Conservation (phyloP, 2,888 invertebrate species). For the Quadriops clusia region DNA sequence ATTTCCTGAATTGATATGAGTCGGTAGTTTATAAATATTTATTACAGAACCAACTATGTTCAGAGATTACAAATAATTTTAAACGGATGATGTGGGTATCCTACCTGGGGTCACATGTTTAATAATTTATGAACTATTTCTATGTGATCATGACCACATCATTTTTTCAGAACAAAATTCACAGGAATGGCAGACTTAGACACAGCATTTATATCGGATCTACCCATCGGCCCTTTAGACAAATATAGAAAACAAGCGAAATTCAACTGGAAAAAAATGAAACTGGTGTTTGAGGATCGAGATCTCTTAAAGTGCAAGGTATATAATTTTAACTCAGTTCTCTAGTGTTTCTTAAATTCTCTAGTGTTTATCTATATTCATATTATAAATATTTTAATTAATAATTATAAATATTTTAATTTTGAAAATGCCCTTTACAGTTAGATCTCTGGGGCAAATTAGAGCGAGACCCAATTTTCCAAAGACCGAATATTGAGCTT, state of each 20-base stretch:
- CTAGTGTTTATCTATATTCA: too few species aligned
- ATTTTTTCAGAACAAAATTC: too few species aligned
- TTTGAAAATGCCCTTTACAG: constrained; percentile 39
- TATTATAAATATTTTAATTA: neutral
- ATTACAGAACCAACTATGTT: too few species aligned
- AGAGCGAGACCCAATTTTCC: constrained; percentile 69
- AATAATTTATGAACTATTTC: too few species aligned
- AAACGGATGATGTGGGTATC: too few species aligned
- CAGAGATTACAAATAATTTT: too few species aligned
- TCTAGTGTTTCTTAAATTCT: too few species aligned
- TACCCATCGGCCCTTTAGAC: constrained; percentile 67
- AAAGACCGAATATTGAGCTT: constrained; percentile 47
- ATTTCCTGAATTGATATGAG: too few species aligned
- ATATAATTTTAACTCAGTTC: too few species aligned
- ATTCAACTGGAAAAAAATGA: constrained; percentile 81
- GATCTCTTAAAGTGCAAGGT: constrained; percentile 70
- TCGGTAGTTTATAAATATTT: too few species aligned
- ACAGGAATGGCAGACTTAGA: constrained; percentile 30
- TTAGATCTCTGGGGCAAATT: constrained; percentile 66
- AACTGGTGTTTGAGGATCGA: constrained; percentile 62
- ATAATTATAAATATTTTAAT: constrained; percentile 5
- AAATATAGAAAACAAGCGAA: constrained; percentile 64
- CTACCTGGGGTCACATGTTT: too few species aligned
- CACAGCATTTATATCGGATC: constrained; percentile 52
- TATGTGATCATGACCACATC: too few species aligned